Evolutionary conservation across 2,888 invertebrate species (phyloP).

Genomic region (Cantharis rustica): DNA sequence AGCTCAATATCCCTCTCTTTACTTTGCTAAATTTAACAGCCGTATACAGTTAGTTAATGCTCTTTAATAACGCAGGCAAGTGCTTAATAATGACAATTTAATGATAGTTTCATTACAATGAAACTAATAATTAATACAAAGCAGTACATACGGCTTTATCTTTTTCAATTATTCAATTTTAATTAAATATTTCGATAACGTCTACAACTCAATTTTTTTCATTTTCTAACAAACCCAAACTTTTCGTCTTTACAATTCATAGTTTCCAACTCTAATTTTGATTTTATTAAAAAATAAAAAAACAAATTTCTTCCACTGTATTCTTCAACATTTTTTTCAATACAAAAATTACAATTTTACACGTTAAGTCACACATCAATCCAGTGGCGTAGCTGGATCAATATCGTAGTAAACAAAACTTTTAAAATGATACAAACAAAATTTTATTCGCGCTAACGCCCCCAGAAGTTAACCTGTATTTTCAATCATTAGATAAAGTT

Average conservation of each 20-base stretch:
- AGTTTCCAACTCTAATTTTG: no score
- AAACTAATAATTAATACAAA: background rate
- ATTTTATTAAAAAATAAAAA: no score
- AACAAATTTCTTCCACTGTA: no score
- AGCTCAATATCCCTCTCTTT: slow-evolving; percentile 9
- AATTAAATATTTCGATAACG: background rate
- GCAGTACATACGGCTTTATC: background rate
- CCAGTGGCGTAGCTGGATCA: no score
- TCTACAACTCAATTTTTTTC: background rate
- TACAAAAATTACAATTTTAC: no score
- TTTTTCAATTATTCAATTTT: background rate
- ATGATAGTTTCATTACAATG: background rate
- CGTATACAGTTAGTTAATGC: background rate
- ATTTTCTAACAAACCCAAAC: background rate
- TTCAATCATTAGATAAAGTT: no score
- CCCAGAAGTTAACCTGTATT: no score
- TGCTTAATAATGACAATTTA: background rate
- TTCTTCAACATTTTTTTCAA: no score
- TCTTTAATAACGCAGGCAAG: background rate
- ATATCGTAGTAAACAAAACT: no score
- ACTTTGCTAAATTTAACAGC: slow-evolving; percentile 43
- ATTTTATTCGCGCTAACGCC: no score
- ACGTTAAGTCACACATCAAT: no score
- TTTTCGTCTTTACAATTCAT: background rate
- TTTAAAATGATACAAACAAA: no score